phyloP scores from a whole-genome alignment of 2,888 invertebrate species.

The Nasonovia ribisnigri region DNA sequence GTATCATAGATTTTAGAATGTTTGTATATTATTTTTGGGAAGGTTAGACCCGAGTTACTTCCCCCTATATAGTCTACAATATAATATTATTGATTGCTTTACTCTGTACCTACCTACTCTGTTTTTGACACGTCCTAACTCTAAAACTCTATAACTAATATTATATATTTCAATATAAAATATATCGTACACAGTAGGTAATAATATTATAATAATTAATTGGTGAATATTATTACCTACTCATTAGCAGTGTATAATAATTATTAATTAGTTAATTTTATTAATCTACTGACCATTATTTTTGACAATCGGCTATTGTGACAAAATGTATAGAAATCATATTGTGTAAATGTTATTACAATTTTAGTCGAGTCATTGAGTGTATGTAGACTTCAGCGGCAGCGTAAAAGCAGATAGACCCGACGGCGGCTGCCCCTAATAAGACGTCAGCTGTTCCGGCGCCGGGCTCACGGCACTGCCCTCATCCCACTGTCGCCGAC shows the following conservation, averaged over 20 bases:
- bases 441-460: slow-evolving; percentile 29
- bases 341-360: neutral
- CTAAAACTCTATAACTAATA: too few relatives aligned
- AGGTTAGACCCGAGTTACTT: neutral
- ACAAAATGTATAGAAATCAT: neutral
- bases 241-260: neutral
- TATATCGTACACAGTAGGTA: neutral
- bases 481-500: neutral
- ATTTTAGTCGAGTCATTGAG: neutral
- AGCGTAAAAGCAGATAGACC: neutral
- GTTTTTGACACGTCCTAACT: too few relatives aligned
- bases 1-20: neutral
- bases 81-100: neutral
- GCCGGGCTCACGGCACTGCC: slow-evolving; percentile 8
- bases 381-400: neutral
- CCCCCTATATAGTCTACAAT: neutral
- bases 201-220: neutral
- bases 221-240: neutral
- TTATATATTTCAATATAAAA: neutral
- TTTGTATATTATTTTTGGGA: neutral
- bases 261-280: neutral
- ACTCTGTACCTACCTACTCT: neutral
- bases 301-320: neutral
- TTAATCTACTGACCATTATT: neutral
- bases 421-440: slow-evolving; percentile 43